These are phyloP conservation scores for Odontophorus gujanensis DNA, from an alignment of 2,113 vertebrate species.

Conservation along the genomic window DNA sequence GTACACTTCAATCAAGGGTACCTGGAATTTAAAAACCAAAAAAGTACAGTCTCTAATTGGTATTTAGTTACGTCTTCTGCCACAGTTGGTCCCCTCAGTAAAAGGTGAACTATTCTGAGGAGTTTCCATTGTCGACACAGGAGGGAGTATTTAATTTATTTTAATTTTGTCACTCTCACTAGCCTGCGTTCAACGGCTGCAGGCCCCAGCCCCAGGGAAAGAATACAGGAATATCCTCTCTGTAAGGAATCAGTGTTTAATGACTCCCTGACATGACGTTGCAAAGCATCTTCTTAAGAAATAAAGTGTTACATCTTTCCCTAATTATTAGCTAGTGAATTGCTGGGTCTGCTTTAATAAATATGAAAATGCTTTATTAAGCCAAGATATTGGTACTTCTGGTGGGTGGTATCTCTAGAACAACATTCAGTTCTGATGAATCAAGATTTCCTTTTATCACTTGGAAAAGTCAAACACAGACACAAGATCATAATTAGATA, in stretches of 20 bases:
- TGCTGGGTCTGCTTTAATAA: not conserved
- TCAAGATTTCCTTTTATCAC: not conserved
- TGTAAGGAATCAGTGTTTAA: not conserved
- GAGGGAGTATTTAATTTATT: not conserved
- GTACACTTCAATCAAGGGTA: not conserved
- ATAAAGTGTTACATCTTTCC: not conserved
- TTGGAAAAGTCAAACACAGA: not conserved
- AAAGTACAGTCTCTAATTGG: not conserved
- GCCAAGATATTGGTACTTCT: not conserved
- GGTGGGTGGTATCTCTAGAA: not conserved
- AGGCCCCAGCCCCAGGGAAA: not conserved
- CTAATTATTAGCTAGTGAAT: not conserved
- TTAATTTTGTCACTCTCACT: not conserved
- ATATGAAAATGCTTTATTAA: not conserved
- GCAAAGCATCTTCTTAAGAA: not conserved
- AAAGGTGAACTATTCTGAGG: not conserved
- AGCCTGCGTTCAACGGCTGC: not conserved
- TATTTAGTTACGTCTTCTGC: not conserved
- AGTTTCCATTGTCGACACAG: not conserved
- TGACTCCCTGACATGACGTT: not conserved
- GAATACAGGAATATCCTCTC: not conserved
- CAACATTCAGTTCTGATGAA: not conserved
- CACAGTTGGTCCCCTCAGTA: not conserved
- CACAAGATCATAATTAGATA: not conserved
- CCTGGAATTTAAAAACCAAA: not conserved